phyloP scores from a whole-genome alignment of 2,888 invertebrate genomes.

The Icerya purchasi region DNA sequence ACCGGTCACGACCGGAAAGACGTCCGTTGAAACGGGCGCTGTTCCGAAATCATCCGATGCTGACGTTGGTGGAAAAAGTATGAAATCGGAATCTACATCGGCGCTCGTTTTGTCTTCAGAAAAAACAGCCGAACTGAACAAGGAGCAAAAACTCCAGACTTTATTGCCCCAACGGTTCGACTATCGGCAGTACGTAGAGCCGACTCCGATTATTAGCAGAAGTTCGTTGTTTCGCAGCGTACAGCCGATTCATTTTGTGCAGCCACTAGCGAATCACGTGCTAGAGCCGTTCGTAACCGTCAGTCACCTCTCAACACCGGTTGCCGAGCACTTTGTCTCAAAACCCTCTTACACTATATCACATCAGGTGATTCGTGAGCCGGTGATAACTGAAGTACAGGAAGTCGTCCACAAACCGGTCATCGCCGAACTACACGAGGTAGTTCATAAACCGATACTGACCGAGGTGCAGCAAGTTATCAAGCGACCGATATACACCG shows the following conservation, averaged over 20 bases:
- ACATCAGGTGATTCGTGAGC: slow-evolving; percentile 15
- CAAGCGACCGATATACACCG: slow-evolving; percentile 12
- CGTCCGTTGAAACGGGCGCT: too few species aligned
- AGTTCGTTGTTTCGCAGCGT: too few species aligned
- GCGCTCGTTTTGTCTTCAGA: not conserved
- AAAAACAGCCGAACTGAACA: not conserved
- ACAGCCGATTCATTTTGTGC: too few species aligned
- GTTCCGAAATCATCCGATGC: too few species aligned
- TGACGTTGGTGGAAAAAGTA: too few species aligned
- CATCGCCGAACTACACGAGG: slow-evolving; percentile 10
- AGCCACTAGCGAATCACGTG: not conserved
- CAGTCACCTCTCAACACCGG: not conserved
- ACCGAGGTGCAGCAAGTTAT: slow-evolving; percentile 14
- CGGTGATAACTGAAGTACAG: slow-evolving; percentile 11
- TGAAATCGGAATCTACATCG: too few species aligned
- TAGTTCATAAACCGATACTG: slow-evolving; percentile 13
- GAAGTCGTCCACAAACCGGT: slow-evolving; percentile 14
- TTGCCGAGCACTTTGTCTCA: not conserved
- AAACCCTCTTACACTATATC: slow-evolving; percentile 7
- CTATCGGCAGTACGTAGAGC: not conserved
- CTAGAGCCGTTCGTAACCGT: not conserved
- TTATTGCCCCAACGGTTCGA: not conserved
- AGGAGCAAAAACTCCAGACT: not conserved
- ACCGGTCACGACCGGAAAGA: too few species aligned
- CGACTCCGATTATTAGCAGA: not conserved